Evolutionary conservation across 1,140 invertebrate genomes (phyloP), one percentile per base, ranked within the genome.

Genomic region (Thaumetopoea pityocampa): DNA sequence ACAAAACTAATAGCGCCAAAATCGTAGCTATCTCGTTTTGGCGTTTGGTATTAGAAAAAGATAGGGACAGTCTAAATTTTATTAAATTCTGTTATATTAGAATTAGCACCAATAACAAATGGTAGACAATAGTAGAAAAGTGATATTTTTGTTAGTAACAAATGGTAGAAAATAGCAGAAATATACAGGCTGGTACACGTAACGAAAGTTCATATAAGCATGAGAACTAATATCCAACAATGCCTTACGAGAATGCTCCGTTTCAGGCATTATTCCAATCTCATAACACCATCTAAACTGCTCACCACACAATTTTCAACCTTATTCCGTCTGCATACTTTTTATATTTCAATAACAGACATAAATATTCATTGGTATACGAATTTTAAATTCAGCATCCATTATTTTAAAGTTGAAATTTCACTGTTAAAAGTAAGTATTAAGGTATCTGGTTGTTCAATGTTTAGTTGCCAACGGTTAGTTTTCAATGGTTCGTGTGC

Each of bases 401-500:
- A n/a, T n/a, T n/a, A 20, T 20, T 20, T 6, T 34, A 34, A n/a
- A 28, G 30, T 28, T 12, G 4, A 27, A 27, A 28, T 4, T 43
- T 2, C 4, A 8, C n/a, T 46, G 33, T 8, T 18, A 28, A 22
- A 27, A 5, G 7, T 5, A n/a, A 18, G 22, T n/a, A n/a, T n/a
- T n/a, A n/a, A n/a, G 30, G 9, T 30, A 22, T 35, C 27, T 15
- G 8, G 41, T 14, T 16, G 26, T 29, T 29, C 12, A 11, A 15
- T 35, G 32, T 38, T 38, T 38, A 46, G 41, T 18, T 42, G 29
- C 43, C 35, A 33, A 41, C 43, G 34, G 42, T 34, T 27, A 42
- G 34, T 46, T 53, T 54, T 45, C 37, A 49, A 52, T 57, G 28
- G 45, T 16, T 33, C 15, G 19, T 35, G 38, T 55, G 35, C 38